Conservation (phyloP, 2,888 invertebrate species). For the Lithophane socia region DNA sequence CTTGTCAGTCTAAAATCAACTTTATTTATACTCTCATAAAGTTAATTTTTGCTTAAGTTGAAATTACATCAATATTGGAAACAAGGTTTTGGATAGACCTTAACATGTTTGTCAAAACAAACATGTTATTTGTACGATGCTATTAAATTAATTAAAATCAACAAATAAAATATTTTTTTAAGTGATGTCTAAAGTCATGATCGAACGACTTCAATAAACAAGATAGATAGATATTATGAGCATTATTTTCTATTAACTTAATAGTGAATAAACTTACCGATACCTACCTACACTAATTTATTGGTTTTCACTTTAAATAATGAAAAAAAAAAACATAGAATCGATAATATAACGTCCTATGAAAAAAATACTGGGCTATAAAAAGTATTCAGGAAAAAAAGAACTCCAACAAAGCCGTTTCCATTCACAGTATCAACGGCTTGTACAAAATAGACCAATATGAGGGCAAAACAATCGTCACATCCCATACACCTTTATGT, state of each 20-base stretch:
- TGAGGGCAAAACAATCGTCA: constrained; percentile 71
- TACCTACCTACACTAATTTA: constrained; percentile 2
- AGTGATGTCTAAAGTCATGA: constrained; percentile 13
- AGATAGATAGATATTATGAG: constrained; percentile 20
- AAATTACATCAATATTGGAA: too few relatives aligned
- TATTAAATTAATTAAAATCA: background rate
- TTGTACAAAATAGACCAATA: constrained; percentile 14
- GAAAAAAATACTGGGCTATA: background rate
- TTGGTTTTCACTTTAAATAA: constrained; percentile 5
- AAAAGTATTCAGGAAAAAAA: constrained; percentile 8
- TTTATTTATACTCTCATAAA: too few relatives aligned
- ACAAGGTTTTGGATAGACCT: too few relatives aligned
- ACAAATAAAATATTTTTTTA: constrained; percentile 11
- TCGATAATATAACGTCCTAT: too few relatives aligned
- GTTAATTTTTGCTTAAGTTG: too few relatives aligned
- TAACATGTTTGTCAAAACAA: too few relatives aligned
- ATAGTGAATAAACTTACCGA: background rate
- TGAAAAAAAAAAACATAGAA: background rate
- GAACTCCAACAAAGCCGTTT: constrained; percentile 11
- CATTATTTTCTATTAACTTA: constrained; percentile 18
- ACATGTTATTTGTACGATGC: too few relatives aligned
- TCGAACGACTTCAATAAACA: constrained; percentile 13
- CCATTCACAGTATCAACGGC: constrained; percentile 29
- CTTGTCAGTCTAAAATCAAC: too few relatives aligned
- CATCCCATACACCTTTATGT: constrained; percentile 72